Evolutionary conservation across 2,797 vertebrate genomes (phyloP).

Genomic region (Acipenser transmontanus): DNA sequence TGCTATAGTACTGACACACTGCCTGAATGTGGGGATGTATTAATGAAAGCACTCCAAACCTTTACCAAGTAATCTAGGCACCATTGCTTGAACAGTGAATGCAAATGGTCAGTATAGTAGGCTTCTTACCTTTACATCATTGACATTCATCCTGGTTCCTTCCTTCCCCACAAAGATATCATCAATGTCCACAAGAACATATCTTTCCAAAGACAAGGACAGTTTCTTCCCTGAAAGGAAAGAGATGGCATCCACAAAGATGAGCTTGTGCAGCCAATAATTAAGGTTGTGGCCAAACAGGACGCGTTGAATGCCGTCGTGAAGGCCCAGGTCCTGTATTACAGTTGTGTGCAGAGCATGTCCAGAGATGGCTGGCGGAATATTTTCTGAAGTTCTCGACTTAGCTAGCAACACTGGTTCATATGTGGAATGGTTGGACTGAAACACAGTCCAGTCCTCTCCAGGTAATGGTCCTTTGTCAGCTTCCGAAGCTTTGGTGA

Average conservation of each 20-base stretch:
- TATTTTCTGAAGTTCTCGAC: slow-evolving; percentile 50
- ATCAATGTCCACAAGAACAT: slow-evolving; percentile 92
- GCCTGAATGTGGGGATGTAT: slow-evolving; percentile 61
- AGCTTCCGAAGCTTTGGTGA: slow-evolving; percentile 71
- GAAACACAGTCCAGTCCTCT: slow-evolving; percentile 90
- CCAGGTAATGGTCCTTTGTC: slow-evolving; percentile 81
- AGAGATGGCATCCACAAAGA: slow-evolving; percentile 86
- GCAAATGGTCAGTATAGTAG: slow-evolving; percentile 6
- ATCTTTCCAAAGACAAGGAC: slow-evolving; percentile 78
- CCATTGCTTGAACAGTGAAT: slow-evolving; percentile 36
- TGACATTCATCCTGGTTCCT: slow-evolving; percentile 90
- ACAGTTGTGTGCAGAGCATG: slow-evolving; percentile 69
- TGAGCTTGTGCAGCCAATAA: slow-evolving; percentile 93
- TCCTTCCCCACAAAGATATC: slow-evolving; percentile 97
- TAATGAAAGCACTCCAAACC: slow-evolving; percentile 68
- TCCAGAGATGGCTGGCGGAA: slow-evolving; percentile 35
- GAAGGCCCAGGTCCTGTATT: slow-evolving; percentile 86
- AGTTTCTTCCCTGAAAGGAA: slow-evolving; percentile 86
- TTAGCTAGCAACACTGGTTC: slow-evolving; percentile 81
- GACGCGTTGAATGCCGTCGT: slow-evolving; percentile 87
- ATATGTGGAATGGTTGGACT: slow-evolving; percentile 89
- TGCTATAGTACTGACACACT: slow-evolving; percentile 28
- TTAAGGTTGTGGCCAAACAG: slow-evolving; percentile 88
- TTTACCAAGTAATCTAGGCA: slow-evolving; percentile 61
- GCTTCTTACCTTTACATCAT: slow-evolving; percentile 87